These are phyloP conservation scores for Bimastos eiseni DNA, from an alignment of 2,888 invertebrate genomes.

Conservation along the genomic window DNA sequence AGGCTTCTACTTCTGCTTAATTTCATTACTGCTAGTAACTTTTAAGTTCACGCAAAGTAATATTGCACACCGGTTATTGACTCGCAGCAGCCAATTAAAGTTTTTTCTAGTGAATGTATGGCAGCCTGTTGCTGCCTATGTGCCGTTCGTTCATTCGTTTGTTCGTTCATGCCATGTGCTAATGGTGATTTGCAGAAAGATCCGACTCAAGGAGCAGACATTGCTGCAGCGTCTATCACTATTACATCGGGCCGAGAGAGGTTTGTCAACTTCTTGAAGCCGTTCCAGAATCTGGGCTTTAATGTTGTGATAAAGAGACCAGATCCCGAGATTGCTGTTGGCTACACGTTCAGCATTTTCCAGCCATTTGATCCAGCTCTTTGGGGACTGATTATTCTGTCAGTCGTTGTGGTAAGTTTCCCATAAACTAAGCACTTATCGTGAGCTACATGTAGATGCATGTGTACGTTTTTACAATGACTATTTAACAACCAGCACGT, in stretches of 20 bases:
- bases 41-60: not conserved
- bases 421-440: not conserved
- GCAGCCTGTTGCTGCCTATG: not conserved
- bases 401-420: conserved; percentile 36
- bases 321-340: conserved; percentile 2
- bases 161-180: not conserved
- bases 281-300: conserved; percentile 41
- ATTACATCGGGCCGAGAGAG: conserved; percentile 28
- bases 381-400: conserved; percentile 33
- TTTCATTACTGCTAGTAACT: not conserved
- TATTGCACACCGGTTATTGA: not conserved
- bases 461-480: too few species aligned
- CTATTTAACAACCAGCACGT: too few species aligned
- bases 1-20: not conserved
- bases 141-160: not conserved
- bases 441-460: too few species aligned
- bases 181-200: conserved; percentile 22
- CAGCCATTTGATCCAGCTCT: conserved; percentile 36
- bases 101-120: not conserved
- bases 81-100: not conserved
- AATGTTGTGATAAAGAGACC: conserved; percentile 39
- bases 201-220: conserved; percentile 25
- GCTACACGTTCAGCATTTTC: conserved; percentile 36
- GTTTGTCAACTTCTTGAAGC: conserved; percentile 40
- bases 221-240: conserved; percentile 32